Evolutionary conservation across 2,113 vertebrate species (phyloP).

Genomic region (Callithrix jacchus): DNA sequence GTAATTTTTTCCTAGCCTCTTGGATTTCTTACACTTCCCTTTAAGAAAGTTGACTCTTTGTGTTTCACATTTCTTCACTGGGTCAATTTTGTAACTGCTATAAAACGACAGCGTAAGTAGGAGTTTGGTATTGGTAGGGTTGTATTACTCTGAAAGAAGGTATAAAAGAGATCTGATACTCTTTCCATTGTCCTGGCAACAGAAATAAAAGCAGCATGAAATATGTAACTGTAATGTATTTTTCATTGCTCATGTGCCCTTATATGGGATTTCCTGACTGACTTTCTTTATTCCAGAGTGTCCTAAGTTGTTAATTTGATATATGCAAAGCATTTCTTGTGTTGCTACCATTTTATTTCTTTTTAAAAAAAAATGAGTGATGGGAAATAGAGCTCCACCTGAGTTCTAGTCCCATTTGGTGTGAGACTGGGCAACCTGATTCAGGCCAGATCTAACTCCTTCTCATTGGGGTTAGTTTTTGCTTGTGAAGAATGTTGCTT

Average conservation of each 20-base stretch:
- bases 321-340: not conserved
- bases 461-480: conserved; percentile 74
- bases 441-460: conserved; percentile 66
- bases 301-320: not conserved
- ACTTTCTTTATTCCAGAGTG: not conserved
- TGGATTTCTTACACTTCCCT: not conserved
- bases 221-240: not conserved
- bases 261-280: not conserved
- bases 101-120: not conserved
- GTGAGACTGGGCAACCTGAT: conserved; percentile 65
- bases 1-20: not conserved
- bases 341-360: not conserved
- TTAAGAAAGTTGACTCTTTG: not conserved
- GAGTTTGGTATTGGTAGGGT: not conserved
- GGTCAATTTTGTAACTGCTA: not conserved
- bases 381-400: conserved; percentile 45
- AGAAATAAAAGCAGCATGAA: not conserved
- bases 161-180: not conserved
- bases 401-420: conserved; percentile 62
- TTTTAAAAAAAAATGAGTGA: not conserved
- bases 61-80: not conserved
- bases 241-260: not conserved
- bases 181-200: not conserved
- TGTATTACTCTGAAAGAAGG: not conserved
- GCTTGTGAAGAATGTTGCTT: conserved; percentile 78